Base-by-base conservation (phyloP, 2,113 vertebrate genomes). In the Pelodiscus sinensis region DNA sequence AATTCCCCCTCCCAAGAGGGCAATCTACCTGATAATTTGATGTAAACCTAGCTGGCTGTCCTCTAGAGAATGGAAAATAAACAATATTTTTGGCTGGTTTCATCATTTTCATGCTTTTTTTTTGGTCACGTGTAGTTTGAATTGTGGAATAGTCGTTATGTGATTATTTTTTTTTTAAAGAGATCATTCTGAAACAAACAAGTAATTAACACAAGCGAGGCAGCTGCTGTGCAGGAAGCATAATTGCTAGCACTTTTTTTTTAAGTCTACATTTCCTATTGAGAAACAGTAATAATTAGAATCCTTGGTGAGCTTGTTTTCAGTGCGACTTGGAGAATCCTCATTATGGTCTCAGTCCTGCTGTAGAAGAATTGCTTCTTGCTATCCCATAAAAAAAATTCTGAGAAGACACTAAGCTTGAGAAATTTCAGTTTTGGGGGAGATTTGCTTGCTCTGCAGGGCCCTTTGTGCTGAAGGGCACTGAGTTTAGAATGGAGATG, bases 191-290 rank as follows among this genome's bases (percentile, higher is more conserved):
- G 19, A 85, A 68, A 83, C 79, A 9, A 73, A 58, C 92, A 71
- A 35, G 62, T 65, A 50, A 13, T 10, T 85, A 8, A 79, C 9
- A 24, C 8, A 21, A 44, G 13, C 58, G 80, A 50, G 81, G 2
- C 1, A 2, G 9, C 22, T 51, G 2, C 4, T 79, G 18, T 56
- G 84, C 25, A 81, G 54, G 85, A 55, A 55, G 11, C 79, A n/a
- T 1, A 54, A 52, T 79, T 80, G 44, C 3, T 11, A 27, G 44
- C 44, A 0, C 55, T 12, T 60, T 16, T 1, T 29, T 92, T 57
- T 82, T 57, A 65, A 14, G 10, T 4, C 44, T n/a, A 10, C 0
- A 0, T 16, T 4, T 10, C 16, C 82, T 22, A n/a, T 73, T 38
- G 35, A 11, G 71, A 38, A 73, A 73, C 21, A 73, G 19, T 22